Evolutionary conservation across 2,113 vertebrate species (phyloP).

Genomic region (Panthera uncia): DNA sequence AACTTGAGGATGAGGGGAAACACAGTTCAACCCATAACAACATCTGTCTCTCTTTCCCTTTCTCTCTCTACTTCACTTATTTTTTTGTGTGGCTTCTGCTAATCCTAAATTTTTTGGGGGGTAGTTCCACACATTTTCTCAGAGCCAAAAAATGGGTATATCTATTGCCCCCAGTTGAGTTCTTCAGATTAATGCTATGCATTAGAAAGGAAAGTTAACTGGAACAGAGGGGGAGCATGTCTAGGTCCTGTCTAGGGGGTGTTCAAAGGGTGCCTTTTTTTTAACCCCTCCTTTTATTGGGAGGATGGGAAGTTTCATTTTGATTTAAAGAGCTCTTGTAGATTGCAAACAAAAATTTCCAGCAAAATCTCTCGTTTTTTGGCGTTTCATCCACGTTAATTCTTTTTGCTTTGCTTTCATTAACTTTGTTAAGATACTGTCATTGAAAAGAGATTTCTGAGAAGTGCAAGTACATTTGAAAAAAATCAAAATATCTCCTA

Average conservation of each 20-base stretch:
- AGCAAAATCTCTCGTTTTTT: background rate
- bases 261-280: background rate
- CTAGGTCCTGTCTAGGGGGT: background rate
- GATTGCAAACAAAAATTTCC: background rate
- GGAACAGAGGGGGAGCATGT: background rate
- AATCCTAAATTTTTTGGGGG: background rate
- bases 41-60: background rate
- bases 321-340: background rate
- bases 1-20: background rate
- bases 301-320: background rate
- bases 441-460: background rate
- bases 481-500: background rate
- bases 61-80: background rate
- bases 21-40: background rate
- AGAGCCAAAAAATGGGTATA: background rate
- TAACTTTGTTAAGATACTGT: background rate
- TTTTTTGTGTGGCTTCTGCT: background rate
- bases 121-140: background rate
- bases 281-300: background rate
- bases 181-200: background rate
- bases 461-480: slow-evolving; percentile 24
- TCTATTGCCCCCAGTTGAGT: background rate
- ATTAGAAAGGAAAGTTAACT: background rate
- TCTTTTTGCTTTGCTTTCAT: slow-evolving; percentile 30
- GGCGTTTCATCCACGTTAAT: background rate